Conservation (phyloP, 2,797 vertebrate genomes). For the Gallirallus australis region DNA sequence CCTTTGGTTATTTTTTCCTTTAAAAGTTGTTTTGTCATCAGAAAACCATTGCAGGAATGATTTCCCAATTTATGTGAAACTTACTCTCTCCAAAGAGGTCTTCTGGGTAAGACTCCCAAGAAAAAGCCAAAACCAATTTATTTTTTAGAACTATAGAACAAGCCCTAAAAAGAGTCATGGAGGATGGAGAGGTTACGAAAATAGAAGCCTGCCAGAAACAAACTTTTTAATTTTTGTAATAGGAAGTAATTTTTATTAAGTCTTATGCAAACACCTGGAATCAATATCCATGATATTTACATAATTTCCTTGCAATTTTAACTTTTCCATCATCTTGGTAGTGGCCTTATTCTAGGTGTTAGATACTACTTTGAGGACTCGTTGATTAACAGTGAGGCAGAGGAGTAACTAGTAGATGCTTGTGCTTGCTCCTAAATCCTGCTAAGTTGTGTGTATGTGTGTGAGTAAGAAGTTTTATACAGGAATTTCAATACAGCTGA, state of each 20-base stretch:
- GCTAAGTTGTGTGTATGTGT: fast-evolving
- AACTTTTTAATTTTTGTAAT: neutral
- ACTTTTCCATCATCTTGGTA: neutral
- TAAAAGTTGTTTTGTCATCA: neutral
- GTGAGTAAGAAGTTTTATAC: neutral
- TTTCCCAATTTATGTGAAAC: neutral
- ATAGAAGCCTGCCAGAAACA: neutral
- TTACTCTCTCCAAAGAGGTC: neutral
- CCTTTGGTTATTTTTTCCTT: neutral
- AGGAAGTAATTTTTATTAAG: neutral
- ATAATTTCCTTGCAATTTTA: neutral
- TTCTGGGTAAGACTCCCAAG: neutral
- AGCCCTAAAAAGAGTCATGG: neutral
- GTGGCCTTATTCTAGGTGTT: neutral
- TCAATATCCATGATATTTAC: neutral
- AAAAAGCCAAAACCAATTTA: neutral
- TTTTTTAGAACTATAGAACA: neutral
- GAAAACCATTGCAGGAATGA: fast-evolving
- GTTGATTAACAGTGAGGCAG: neutral
- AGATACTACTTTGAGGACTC: neutral
- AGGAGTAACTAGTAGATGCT: neutral
- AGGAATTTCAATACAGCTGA: neutral
- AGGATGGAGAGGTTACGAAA: neutral
- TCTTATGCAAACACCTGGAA: neutral
- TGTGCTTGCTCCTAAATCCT: neutral